Evolutionary conservation across 2,888 invertebrate genomes (phyloP), one percentile per base, ranked within the genome.

Genomic region (Molanna angustata): DNA sequence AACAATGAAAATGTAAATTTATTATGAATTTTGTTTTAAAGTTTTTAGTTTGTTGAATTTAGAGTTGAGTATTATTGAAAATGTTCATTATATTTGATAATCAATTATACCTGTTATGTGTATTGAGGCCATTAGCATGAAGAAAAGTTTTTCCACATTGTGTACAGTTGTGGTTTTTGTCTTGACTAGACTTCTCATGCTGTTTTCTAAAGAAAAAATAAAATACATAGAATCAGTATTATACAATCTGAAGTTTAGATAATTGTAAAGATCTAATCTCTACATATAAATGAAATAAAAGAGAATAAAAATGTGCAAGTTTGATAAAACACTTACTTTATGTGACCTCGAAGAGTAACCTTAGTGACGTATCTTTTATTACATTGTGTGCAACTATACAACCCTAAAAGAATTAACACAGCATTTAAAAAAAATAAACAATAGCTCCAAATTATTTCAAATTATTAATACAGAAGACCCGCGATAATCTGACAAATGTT

Each of bases 131-230:
- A 1, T 54, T 52, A 0, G 61, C 60, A 43, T 64, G 64, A 2
- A 64, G 62, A 50, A 70, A 67, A 13, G 64, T 65, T 17, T 64
- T 65, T 0, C 65, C 66, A 45, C 69, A 69, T 44, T 65, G 62
- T 6, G 59, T 60, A 55, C 69, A 69, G 9, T 40, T 46, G 46
- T 49, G 44, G 9, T 33, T 21, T 18, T 49, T 57, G 22, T 13
- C 35, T 16, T 18, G 4, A 3, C 3, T 33, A 11, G 37, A 37
- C 17, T 37, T 37, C 37, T 37, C 37, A 18, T 37, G 37, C 13
- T 37, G 37, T 18, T 37, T 37, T 11, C 37, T 37, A 18, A 37
- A 37, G 7, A 37, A 16, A 37, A 14, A 27, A 11, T 7, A 27
- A 27, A 11, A 11, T 6, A 27, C 27, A 7, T n/a, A n/a, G n/a